Evolutionary conservation across 64 coral and sea anemone genomes (phyloP).

Genomic region (Exaiptasia diaphana): DNA sequence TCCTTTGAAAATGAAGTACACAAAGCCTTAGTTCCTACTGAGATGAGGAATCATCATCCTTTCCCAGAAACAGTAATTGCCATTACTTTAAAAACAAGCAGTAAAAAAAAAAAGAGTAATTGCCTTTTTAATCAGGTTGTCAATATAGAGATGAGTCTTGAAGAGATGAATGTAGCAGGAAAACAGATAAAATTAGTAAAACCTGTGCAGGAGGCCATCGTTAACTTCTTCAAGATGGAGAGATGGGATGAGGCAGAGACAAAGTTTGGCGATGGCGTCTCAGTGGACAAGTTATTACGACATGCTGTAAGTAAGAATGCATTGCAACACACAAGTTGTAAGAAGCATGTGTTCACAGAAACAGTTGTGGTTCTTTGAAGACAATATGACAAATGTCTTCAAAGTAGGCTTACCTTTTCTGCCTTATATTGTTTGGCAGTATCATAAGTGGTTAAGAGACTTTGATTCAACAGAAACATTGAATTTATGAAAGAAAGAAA

Average conservation of each 20-base stretch:
- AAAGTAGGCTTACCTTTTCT: background rate
- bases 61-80: too few species aligned
- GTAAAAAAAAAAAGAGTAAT: too few species aligned
- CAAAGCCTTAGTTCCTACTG: too few species aligned
- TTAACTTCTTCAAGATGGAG: constrained; percentile 5
- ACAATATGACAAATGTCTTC: background rate
- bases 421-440: background rate
- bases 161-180: background rate
- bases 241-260: background rate
- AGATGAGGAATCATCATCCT: too few species aligned
- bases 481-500: background rate
- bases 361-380: background rate
- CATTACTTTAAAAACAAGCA: too few species aligned
- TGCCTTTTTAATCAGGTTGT: background rate
- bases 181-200: background rate
- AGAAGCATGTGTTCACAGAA: background rate
- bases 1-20: too few species aligned
- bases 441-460: background rate
- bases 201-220: constrained; percentile 18
- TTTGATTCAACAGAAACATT: background rate
- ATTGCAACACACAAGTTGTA: too few species aligned
- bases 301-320: constrained; percentile 11
- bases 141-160: background rate
- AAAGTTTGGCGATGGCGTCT: background rate
- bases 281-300: background rate